A percentile compares a stretch with the other conserved stretches of the same genome.
Evolutionary conservation across 1,140 invertebrate genomes (phyloP).

Genomic region (Macrobrachium rosenbergii): DNA sequence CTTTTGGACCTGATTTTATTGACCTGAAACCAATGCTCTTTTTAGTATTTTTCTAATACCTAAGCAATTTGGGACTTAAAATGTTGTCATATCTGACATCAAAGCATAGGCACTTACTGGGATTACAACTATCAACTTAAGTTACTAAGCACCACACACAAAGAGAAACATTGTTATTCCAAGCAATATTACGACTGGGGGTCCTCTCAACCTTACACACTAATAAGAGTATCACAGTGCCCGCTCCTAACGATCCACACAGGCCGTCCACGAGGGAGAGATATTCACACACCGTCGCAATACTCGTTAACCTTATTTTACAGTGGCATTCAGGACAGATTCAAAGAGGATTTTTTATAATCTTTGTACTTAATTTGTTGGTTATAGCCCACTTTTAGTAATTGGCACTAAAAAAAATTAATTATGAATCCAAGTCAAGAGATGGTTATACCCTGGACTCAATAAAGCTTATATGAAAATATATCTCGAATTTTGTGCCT

Average conservation of each 20-base stretch:
- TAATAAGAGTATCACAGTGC: slow-evolving; percentile 58
- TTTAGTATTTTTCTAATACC: slow-evolving; percentile 35
- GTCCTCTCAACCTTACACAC: slow-evolving; percentile 55
- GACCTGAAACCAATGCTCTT: slow-evolving; percentile 58
- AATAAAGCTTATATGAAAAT: slow-evolving; percentile 63
- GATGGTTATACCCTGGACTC: slow-evolving; percentile 60
- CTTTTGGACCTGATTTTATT: slow-evolving; percentile 40
- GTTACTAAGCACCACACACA: slow-evolving; percentile 64
- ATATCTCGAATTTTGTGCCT: slow-evolving; percentile 61
- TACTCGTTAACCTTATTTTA: slow-evolving; percentile 54
- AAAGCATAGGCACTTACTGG: slow-evolving; percentile 63
- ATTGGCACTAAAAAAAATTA: slow-evolving; percentile 57
- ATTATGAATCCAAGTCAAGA: slow-evolving; percentile 43
- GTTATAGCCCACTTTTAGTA: slow-evolving; percentile 52
- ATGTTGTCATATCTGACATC: slow-evolving; percentile 21
- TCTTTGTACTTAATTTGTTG: slow-evolving; percentile 64
- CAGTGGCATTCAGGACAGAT: slow-evolving; percentile 58
- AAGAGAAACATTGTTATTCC: slow-evolving; percentile 56
- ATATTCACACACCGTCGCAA: slow-evolving; percentile 45
- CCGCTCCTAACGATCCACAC: slow-evolving; percentile 58
- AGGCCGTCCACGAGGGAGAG: slow-evolving; percentile 42
- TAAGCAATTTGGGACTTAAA: slow-evolving; percentile 36
- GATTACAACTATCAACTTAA: slow-evolving; percentile 56
- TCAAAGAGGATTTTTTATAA: slow-evolving; percentile 51
- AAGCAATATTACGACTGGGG: slow-evolving; percentile 46